Base-by-base conservation (phyloP, 1,140 invertebrate genomes). In the Caerostris extrusa region DNA sequence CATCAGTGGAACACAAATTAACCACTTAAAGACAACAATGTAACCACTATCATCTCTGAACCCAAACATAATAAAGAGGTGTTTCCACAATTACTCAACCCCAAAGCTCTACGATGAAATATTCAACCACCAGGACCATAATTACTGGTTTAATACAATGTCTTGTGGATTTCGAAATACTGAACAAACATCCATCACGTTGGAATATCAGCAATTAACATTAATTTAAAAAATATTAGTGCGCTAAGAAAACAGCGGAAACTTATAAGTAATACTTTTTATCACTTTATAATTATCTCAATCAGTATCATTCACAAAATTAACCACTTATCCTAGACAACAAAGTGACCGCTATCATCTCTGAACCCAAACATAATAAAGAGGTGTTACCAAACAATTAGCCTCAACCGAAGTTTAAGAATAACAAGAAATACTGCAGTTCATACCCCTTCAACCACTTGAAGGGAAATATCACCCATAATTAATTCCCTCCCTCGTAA, bases 401-500 rank as follows among this genome's bases (percentile, higher is more conserved):
- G 55, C 57, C 57, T 83, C 17, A 53, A 58, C n/a, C 56, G n/a
- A 83, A 58, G 56, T 83, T 1, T n/a, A 83, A 83, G 53, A 83
- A 58, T n/a, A 83, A 58, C n/a, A 83, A 77, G 50, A 77, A 77
- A 77, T 77, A 34, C 12, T 8, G 50, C 5, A 53, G 71, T 77
- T 77, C 53, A 77, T 50, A 77, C 14, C 71, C 71, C 50, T 77
- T 77, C 69, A 77, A 10, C 69, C 50, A 77, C 69, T 77, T 58
- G 17, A 34, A 34, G 8, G n/a, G 53, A 83, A 58, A 83, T 55
- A 57, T 58, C n/a, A 17, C 56, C 56, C 53, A 83, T 57, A 83
- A 83, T 83, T 83, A 83, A 83, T 83, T 83, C 82, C 55, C 53
- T n/a, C 17, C 55, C 53, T 58, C 82, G 53, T 83, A 56, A 57